A percentile compares a stretch with the other conserved stretches of the same genome.
These are phyloP conservation scores for Dromococcyx pavoninus DNA, from an alignment of 2,797 vertebrate species.

Conservation along the genomic window DNA sequence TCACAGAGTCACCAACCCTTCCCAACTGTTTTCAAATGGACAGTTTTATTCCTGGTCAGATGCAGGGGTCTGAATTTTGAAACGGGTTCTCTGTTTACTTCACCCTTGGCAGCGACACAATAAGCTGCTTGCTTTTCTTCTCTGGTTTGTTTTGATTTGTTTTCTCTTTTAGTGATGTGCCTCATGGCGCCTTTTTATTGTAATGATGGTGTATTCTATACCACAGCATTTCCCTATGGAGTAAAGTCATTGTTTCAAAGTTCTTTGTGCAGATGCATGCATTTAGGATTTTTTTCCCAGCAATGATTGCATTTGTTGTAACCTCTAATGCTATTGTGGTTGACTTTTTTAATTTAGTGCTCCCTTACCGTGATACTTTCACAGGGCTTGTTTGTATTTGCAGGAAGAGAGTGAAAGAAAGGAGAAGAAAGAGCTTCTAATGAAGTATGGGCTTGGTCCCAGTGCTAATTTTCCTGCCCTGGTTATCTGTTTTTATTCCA, in stretches of 20 bases:
- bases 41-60: conserved; percentile 75
- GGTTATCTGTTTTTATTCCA: conserved; percentile 65
- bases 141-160: conserved; percentile 67
- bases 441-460: conserved; percentile 63
- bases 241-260: conserved; percentile 69
- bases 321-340: conserved; percentile 60
- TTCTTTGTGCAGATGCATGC: conserved; percentile 72
- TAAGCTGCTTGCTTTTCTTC: conserved; percentile 62
- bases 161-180: conserved; percentile 69
- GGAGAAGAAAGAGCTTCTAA: conserved; percentile 63
- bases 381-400: conserved; percentile 65
- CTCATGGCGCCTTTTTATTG: conserved; percentile 71
- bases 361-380: conserved; percentile 69
- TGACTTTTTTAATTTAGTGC: conserved; percentile 72
- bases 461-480: conserved; percentile 70
- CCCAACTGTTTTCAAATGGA: conserved; percentile 51
- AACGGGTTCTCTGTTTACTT: conserved; percentile 65
- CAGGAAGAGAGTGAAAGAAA: conserved; percentile 56
- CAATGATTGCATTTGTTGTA: conserved; percentile 60
- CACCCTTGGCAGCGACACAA: conserved; percentile 65
- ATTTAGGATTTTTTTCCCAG: conserved; percentile 68
- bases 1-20: conserved; percentile 64
- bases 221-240: conserved; percentile 70
- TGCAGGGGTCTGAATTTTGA: conserved; percentile 59
- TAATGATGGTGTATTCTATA: conserved; percentile 73